These are phyloP conservation scores for Eupithecia subumbrata DNA, from an alignment of 2,888 invertebrate species.

Conservation along the genomic window DNA sequence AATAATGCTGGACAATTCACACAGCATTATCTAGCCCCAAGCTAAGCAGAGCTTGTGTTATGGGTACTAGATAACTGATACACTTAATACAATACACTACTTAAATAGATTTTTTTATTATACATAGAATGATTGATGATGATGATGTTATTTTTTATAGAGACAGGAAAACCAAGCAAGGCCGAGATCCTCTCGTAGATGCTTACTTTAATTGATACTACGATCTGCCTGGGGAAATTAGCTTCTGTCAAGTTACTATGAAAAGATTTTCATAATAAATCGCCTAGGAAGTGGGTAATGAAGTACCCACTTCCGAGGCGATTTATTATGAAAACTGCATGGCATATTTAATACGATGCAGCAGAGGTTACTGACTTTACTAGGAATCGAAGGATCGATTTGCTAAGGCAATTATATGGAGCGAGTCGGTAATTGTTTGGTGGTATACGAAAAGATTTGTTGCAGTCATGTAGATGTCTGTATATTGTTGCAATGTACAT, in stretches of 20 bases:
- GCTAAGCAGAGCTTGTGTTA: too few relatives aligned
- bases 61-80: too few relatives aligned
- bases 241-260: neutral
- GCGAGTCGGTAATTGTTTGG: neutral
- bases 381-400: slow-evolving; percentile 10
- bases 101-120: too few relatives aligned
- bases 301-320: slow-evolving; percentile 16
- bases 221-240: neutral
- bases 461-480: too few relatives aligned
- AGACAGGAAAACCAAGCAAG: neutral
- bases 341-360: slow-evolving; percentile 10
- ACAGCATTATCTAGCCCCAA: too few relatives aligned
- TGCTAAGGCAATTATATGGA: neutral
- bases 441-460: neutral
- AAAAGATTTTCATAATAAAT: too few relatives aligned
- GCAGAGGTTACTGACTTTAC: slow-evolving; percentile 7
- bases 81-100: too few relatives aligned
- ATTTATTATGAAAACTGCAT: slow-evolving; percentile 20
- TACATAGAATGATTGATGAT: too few relatives aligned
- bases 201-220: too few relatives aligned
- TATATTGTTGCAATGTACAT: too few relatives aligned
- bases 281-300: neutral
- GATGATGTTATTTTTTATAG: neutral
- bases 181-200: too few relatives aligned
- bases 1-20: too few relatives aligned